phyloP scores from a whole-genome alignment of 2,888 invertebrate genomes.

The Gryllus longicercus region DNA sequence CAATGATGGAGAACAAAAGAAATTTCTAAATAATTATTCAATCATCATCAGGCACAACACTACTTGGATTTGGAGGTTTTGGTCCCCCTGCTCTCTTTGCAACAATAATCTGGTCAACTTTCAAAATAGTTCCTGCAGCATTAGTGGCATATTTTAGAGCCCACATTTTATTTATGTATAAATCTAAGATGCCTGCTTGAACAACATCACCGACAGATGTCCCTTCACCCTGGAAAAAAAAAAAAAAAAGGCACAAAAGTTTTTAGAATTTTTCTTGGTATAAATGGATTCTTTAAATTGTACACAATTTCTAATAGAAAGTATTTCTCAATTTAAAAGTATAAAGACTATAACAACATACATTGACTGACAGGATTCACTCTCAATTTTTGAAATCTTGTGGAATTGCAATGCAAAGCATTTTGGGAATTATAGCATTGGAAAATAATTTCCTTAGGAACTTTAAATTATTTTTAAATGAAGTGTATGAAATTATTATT shows the following conservation, averaged over 20 bases:
- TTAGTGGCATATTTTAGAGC: constrained; percentile 92
- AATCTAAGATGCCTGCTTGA: constrained; percentile 75
- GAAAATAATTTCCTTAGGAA: no score
- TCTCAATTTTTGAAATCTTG: no score
- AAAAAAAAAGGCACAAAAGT: not conserved
- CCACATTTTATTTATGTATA: constrained; percentile 85
- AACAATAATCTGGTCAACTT: constrained; percentile 98
- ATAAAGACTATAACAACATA: no score
- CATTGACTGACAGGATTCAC: no score
- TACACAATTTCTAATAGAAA: no score
- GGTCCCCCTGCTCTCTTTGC: constrained; percentile 96
- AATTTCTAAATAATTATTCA: not conserved
- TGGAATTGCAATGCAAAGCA: no score
- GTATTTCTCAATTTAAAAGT: no score
- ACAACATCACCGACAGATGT: constrained; percentile 69
- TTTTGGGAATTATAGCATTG: no score
- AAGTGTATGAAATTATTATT: not conserved
- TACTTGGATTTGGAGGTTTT: constrained; percentile 61
- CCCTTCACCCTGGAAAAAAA: constrained; percentile 53
- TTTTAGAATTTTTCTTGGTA: constrained; percentile 25
- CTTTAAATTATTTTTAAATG: no score
- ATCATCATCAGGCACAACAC: constrained; percentile 65
- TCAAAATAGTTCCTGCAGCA: constrained; percentile 86
- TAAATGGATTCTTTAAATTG: constrained; percentile 4
- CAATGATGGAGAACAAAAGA: no score